Conservation (phyloP, 1,140 invertebrate genomes). For the Ooceraea biroi region DNA sequence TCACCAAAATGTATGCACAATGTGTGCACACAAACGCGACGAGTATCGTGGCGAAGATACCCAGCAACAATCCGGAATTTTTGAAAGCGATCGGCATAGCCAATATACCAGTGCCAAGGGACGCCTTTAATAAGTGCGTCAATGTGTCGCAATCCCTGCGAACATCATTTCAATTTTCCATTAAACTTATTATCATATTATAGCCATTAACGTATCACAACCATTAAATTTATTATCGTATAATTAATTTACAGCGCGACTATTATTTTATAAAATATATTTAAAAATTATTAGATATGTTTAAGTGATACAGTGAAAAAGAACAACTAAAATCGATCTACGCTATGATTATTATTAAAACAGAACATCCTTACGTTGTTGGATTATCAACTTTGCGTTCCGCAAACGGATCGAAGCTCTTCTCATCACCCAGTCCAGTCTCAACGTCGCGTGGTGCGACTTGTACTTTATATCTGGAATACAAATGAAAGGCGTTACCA, state of each 20-base stretch:
- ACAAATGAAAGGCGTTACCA: slow-evolving; percentile 60
- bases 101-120: slow-evolving; percentile 96
- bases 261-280: not conserved
- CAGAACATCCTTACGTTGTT: slow-evolving; percentile 91
- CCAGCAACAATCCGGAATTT: slow-evolving; percentile 92
- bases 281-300: not conserved
- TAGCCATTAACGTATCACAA: no score
- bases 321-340: not conserved
- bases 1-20: slow-evolving; percentile 94
- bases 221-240: no score
- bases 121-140: slow-evolving; percentile 94
- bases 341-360: not conserved
- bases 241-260: no score
- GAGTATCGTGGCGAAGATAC: slow-evolving; percentile 92
- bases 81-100: slow-evolving; percentile 96
- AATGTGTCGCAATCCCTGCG: slow-evolving; percentile 93
- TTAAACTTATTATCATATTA: not conserved
- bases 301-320: not conserved
- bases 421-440: slow-evolving; percentile 84
- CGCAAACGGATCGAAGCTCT: slow-evolving; percentile 91
- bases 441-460: slow-evolving; percentile 85
- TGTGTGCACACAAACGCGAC: slow-evolving; percentile 94
- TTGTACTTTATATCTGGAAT: slow-evolving; percentile 89
- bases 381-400: slow-evolving; percentile 91
- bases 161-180: not conserved